A percentile compares a stretch with the other conserved stretches of the same genome.
phyloP scores from a whole-genome alignment of 2,113 vertebrate genomes.

The Anolis sagrei region DNA sequence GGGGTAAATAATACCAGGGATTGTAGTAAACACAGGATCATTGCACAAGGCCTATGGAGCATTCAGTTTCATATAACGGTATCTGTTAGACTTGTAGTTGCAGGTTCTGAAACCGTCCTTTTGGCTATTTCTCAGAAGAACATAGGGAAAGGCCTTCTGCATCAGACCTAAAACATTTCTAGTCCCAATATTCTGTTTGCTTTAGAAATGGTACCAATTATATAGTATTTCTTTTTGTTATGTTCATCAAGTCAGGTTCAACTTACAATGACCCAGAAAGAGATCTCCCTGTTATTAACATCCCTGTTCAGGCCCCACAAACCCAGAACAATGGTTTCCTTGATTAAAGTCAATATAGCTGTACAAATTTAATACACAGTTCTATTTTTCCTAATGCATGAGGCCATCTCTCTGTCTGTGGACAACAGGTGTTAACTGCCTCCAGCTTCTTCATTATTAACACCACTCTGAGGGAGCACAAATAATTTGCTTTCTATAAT shows the following conservation, averaged over 20 bases:
- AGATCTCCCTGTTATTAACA: too few relatives aligned
- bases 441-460: not conserved
- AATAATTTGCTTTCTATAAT: conserved; percentile 23
- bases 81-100: not conserved
- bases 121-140: not conserved
- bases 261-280: too few relatives aligned
- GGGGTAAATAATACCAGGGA: too few relatives aligned
- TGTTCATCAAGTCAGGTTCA: too few relatives aligned
- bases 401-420: not conserved
- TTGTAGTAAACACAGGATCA: not conserved
- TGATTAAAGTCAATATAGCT: too few relatives aligned
- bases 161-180: not conserved
- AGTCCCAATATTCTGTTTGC: not conserved
- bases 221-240: too few relatives aligned
- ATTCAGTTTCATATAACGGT: not conserved
- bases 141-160: not conserved
- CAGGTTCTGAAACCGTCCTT: not conserved
- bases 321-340: too few relatives aligned
- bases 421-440: not conserved
- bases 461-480: not conserved
- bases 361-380: not conserved
- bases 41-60: not conserved
- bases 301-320: too few relatives aligned
- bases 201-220: not conserved
- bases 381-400: not conserved